Evolutionary conservation across 2,113 vertebrate genomes (phyloP).

Genomic region (Hypanus sabinus): DNA sequence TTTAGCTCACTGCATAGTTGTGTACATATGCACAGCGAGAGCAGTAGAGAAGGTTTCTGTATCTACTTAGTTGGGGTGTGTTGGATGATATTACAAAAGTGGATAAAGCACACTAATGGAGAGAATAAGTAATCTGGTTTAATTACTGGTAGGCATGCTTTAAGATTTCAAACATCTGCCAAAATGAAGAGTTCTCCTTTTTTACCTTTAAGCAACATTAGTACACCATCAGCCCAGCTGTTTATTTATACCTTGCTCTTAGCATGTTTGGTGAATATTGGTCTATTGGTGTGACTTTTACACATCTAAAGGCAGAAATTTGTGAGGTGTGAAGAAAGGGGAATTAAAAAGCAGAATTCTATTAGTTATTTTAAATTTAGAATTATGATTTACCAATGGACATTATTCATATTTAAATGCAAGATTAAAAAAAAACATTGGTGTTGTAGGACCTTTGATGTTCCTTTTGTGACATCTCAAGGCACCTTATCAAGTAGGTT

Average conservation of each 20-base stretch:
- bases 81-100: too few relatives aligned
- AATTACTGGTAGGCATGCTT: too few relatives aligned
- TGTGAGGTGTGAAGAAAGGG: background rate
- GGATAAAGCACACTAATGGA: too few relatives aligned
- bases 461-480: too few relatives aligned
- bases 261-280: background rate
- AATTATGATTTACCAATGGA: background rate
- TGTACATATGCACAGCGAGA: too few relatives aligned
- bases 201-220: background rate
- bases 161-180: background rate
- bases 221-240: background rate
- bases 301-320: background rate
- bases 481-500: too few relatives aligned
- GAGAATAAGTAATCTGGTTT: too few relatives aligned
- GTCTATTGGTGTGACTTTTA: background rate
- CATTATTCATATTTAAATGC: background rate
- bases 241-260: background rate
- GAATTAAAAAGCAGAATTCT: background rate
- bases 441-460: too few relatives aligned
- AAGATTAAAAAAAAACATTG: too few relatives aligned
- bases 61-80: too few relatives aligned
- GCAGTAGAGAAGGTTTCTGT: too few relatives aligned
- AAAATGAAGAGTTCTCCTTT: background rate
- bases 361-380: background rate
- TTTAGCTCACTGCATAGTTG: too few relatives aligned